Evolutionary conservation across 2,113 vertebrate genomes (phyloP), one percentile per base, ranked within the genome.

Genomic region (Xiphias gladius): DNA sequence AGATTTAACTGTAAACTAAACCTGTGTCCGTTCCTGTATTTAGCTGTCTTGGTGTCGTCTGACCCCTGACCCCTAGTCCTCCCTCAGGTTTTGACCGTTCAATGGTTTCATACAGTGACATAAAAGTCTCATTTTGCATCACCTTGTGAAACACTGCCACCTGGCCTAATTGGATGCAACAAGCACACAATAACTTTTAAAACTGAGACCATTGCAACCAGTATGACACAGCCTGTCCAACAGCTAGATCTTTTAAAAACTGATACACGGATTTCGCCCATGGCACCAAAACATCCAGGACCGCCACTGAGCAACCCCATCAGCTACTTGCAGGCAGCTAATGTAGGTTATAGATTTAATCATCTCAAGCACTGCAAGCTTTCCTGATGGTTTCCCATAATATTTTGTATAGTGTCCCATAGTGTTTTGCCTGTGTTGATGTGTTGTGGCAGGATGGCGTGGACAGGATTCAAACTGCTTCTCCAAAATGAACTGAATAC

Each of bases 1-100:
- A 65, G 59, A 50, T 66, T 59, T 48, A 39, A 50, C 68, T 66
- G 16, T 32, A 11, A 68, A 20, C n/a, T 57, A 37, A 63, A 35
- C 41, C 50, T 68, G 19, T 22, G 28, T 32, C 24, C 43, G 28
- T 20, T 16, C 7, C 13, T 17, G 26, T 17, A 14, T 17, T 67
- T 50, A 19, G 16, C 14, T 48, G 3, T 67, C 24, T 46, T 17
- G 39, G 8, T 48, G 4, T 46, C 24, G 1, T 46, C 37, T 55
- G 54, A 55, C 54, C n/a, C n/a, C n/a, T n/a, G n/a, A n/a, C n/a
- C n/a, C n/a, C n/a, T n/a, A 52, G 50, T 22, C 50, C n/a, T n/a
- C 50, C 22, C 20, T 28, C n/a, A 19, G 28, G 22, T 22, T 70
- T 63, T 24, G 0, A 4, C n/a, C n/a, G n/a, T n/a, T 52, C 5